phyloP scores from a whole-genome alignment of 2,797 vertebrate species.

The Enteromius radiatus region DNA sequence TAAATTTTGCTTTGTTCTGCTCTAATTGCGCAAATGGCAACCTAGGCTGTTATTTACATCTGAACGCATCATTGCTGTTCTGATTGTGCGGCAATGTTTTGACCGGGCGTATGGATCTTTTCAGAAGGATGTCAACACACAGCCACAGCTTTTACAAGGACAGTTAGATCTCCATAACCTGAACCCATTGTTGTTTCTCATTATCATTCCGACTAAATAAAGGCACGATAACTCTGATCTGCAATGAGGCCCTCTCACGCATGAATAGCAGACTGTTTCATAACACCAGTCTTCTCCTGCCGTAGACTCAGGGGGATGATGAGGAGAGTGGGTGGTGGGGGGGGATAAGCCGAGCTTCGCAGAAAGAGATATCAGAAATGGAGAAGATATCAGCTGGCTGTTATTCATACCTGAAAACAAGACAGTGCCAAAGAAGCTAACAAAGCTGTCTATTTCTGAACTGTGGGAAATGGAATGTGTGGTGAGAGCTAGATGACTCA shows the following conservation, averaged over 20 bases:
- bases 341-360: not conserved
- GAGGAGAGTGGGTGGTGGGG: not conserved
- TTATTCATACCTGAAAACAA: conserved; percentile 46
- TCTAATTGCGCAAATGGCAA: conserved; percentile 39
- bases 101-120: conserved; percentile 54
- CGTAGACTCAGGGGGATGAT: not conserved
- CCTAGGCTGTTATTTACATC: conserved; percentile 47
- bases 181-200: conserved; percentile 61
- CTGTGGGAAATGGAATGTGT: conserved; percentile 30
- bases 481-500: conserved; percentile 15
- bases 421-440: conserved; percentile 37
- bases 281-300: conserved; percentile 42
- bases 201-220: conserved; percentile 62
- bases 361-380: conserved; percentile 44
- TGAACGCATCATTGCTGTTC: conserved; percentile 28
- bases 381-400: conserved; percentile 41
- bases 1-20: conserved; percentile 34
- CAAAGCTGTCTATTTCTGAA: conserved; percentile 38
- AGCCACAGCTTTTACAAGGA: conserved; percentile 53
- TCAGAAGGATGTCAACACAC: conserved; percentile 54
- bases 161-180: conserved; percentile 57
- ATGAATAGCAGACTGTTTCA: conserved; percentile 61
- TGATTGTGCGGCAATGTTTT: conserved; percentile 57
- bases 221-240: conserved; percentile 58
- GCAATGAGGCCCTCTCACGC: conserved; percentile 56